Percentiles rank a stretch among this genome's conserved stretches.
Conservation (phyloP, 2,113 vertebrate species). For the Gracilinanus agilis region DNA sequence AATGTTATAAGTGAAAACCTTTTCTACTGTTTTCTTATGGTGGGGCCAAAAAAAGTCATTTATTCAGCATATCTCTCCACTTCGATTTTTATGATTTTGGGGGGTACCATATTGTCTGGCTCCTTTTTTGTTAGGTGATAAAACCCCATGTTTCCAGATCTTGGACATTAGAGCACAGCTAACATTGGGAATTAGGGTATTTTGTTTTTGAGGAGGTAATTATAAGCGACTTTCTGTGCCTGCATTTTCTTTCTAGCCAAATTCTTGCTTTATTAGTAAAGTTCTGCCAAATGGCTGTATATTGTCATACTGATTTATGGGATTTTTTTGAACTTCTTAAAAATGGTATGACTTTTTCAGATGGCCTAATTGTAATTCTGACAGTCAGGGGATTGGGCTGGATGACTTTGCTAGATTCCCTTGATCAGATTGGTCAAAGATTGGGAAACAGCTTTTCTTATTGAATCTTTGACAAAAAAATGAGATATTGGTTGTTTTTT, state of each 20-base stretch:
- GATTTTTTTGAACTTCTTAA: conserved; percentile 3
- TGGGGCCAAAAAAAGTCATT: not conserved
- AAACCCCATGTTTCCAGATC: conserved; percentile 20
- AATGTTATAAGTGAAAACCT: not conserved
- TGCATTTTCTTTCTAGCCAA: not conserved
- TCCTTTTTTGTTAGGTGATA: not conserved
- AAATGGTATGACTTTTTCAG: not conserved
- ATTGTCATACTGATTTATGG: not conserved
- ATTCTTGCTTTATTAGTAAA: conserved; percentile 1
- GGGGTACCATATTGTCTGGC: not conserved
- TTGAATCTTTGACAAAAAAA: not conserved
- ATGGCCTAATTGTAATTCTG: not conserved
- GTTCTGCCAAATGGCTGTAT: not conserved
- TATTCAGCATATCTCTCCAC: not conserved
- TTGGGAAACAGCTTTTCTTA: not conserved
- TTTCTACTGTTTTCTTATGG: not conserved
- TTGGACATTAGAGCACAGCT: conserved; percentile 41
- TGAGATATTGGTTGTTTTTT: not conserved
- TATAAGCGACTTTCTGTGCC: not conserved
- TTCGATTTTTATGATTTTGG: not conserved
- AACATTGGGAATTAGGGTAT: conserved; percentile 33
- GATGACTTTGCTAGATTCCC: not conserved
- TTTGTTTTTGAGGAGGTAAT: not conserved
- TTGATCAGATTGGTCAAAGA: no score
- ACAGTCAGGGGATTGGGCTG: not conserved